These are phyloP conservation scores for Neomicropteryx cornuta DNA, from an alignment of 1,140 invertebrate genomes.

Conservation along the genomic window DNA sequence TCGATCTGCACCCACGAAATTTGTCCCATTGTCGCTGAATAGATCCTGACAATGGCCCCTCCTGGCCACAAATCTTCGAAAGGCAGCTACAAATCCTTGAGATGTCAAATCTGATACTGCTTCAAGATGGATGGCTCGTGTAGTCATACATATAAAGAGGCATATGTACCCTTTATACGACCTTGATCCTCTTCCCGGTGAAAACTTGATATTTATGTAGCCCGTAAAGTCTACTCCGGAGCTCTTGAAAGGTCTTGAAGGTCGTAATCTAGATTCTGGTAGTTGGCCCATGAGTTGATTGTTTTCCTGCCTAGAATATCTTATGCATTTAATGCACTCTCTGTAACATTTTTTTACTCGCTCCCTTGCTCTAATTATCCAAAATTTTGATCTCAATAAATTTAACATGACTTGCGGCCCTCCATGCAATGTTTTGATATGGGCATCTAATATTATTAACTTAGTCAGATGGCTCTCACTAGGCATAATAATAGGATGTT, in stretches of 20 bases:
- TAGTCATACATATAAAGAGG: conserved; percentile 9
- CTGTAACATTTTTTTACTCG: conserved; percentile 11
- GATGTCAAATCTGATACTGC: conserved; percentile 18
- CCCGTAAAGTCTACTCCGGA: conserved; percentile 21
- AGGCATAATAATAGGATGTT: conserved; percentile 16
- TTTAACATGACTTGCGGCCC: conserved; percentile 19
- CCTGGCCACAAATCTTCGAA: conserved; percentile 21
- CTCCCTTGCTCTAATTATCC: conserved; percentile 18
- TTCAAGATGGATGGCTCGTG: conserved; percentile 8
- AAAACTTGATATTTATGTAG: conserved; percentile 12
- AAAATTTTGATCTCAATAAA: conserved; percentile 18
- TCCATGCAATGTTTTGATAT: conserved; percentile 19
- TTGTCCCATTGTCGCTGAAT: conserved; percentile 23
- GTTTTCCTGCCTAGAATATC: background rate
- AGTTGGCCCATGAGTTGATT: conserved; percentile 19
- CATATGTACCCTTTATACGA: conserved; percentile 9
- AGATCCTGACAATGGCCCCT: conserved; percentile 17
- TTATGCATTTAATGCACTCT: conserved; percentile 19
- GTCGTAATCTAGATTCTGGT: conserved; percentile 13
- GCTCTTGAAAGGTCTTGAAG: conserved; percentile 15
- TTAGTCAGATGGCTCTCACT: conserved; percentile 9
- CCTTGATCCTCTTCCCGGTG: conserved; percentile 3
- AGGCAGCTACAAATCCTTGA: conserved; percentile 18
- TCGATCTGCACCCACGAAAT: conserved; percentile 18
- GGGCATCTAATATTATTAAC: conserved; percentile 15